Evolutionary conservation across 2,113 vertebrate genomes (phyloP), one percentile per base, ranked within the genome.

Genomic region (Ciconia boyciana): DNA sequence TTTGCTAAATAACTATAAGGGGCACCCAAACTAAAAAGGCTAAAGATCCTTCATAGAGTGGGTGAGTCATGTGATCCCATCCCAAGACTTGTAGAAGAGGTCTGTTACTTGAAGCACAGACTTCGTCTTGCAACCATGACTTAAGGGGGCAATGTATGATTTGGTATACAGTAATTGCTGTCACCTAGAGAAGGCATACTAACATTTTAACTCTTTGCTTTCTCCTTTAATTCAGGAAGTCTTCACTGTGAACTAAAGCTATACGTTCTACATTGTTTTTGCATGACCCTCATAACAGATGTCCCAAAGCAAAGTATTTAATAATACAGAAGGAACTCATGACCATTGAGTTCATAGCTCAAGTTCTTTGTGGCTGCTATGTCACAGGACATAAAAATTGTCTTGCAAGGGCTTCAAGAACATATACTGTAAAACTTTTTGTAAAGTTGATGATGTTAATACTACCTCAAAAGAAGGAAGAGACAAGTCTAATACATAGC

Each of bases 191-290:
- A 49, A 82, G 31, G 43, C 18, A 62, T 57, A 55, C 13, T 39
- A 77, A 52, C 60, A n/a, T 46, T 58, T 71, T 60, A 84, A 41
- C 20, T 81, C 24, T 29, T 70, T 70, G 43, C 28, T 61, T 86
- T 62, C 49, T 64, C 24, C 61, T 89, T 34, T 57, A 43, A 28
- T 49, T 74, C 24, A 54, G 7, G 7, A 68, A 61, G 9, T 6
- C 36, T 64, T 83, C 36, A 39, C 7, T 32, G 15, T 39, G 32
- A 66, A 70, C n/a, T 24, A 1, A 64, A 66, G 14, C 34, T 34
- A 29, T 3, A 10, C 1, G 0, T 57, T 76, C 43, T 44, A 22
- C 1, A 1, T 39, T 61, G 34, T 0, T 61, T 66, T 43, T 49
- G 10, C 36, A 61, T 10, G 9, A 61, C 4, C 15, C 32, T 55